Percentiles rank a stretch among this genome's conserved stretches.
Conservation (phyloP, 2,113 vertebrate species). For the Gnathonemus echidnorhynchus region DNA sequence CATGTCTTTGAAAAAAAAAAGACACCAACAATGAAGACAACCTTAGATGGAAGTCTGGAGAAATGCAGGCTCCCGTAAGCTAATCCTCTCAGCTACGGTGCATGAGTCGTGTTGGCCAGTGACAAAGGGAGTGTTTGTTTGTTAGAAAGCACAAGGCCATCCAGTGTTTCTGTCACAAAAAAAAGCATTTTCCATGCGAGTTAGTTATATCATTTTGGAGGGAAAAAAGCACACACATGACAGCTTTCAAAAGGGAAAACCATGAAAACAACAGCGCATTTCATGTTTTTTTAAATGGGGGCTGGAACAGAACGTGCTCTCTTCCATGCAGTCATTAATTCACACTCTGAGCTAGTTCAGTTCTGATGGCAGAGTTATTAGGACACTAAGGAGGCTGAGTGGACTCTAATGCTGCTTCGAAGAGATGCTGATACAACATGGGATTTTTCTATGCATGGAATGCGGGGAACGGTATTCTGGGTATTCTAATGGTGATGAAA, state of each 20-base stretch:
- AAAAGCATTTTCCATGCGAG: neutral
- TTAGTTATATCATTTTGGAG: neutral
- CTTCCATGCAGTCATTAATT: neutral
- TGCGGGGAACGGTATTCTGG: neutral
- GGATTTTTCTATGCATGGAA: neutral
- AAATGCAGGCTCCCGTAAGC: neutral
- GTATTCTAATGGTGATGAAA: neutral
- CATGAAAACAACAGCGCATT: neutral
- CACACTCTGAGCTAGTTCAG: neutral
- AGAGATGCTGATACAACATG: neutral
- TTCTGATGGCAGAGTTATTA: neutral
- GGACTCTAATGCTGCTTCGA: neutral
- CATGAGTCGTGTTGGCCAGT: neutral
- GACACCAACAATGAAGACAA: neutral
- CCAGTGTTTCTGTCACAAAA: neutral
- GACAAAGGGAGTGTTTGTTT: neutral
- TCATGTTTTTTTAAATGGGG: neutral
- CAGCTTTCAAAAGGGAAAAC: slow-evolving; percentile 1
- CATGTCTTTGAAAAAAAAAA: neutral
- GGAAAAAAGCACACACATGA: neutral
- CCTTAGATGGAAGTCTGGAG: neutral
- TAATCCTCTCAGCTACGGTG: neutral
- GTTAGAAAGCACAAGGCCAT: slow-evolving; percentile 7
- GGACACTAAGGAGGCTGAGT: neutral
- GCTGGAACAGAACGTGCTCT: neutral